phyloP scores from a whole-genome alignment of 2,888 invertebrate species.

The Lumbricus terrestris region DNA sequence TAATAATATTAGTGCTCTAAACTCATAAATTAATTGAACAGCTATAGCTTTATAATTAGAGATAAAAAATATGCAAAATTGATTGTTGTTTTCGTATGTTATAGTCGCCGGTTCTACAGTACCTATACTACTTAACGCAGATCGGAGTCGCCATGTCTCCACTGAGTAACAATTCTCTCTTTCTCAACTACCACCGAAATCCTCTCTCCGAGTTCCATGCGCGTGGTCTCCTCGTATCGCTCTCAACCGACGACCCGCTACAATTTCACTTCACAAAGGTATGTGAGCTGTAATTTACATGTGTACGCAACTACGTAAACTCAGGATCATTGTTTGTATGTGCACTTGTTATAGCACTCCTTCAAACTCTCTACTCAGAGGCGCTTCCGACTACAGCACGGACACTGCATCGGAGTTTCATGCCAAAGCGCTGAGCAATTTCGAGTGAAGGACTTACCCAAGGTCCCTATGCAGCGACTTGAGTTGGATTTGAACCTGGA shows the following conservation, averaged over 20 bases:
- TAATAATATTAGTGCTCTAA: neutral
- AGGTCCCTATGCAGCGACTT: no score
- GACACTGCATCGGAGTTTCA: no score
- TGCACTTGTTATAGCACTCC: no score
- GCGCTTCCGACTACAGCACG: no score
- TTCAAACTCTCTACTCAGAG: no score
- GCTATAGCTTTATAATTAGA: neutral
- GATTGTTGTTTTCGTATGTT: neutral
- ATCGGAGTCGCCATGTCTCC: slow-evolving; percentile 99
- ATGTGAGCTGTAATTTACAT: neutral
- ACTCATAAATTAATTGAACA: neutral
- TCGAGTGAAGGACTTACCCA: no score
- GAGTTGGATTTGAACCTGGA: no score
- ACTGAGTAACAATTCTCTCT: slow-evolving; percentile 94
- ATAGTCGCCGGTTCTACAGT: slow-evolving; percentile 92
- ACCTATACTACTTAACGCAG: slow-evolving; percentile 94
- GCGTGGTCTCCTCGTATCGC: slow-evolving; percentile 81
- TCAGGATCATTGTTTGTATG: no score
- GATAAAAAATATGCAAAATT: neutral
- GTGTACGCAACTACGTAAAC: no score
- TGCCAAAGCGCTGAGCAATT: no score
- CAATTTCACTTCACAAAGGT: slow-evolving; percentile 99
- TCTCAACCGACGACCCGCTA: slow-evolving; percentile 96
- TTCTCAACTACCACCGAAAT: slow-evolving; percentile 97
- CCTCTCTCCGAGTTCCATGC: slow-evolving; percentile 92